phyloP scores from a whole-genome alignment of 2,797 vertebrate species.

The Notamacropus eugenii region DNA sequence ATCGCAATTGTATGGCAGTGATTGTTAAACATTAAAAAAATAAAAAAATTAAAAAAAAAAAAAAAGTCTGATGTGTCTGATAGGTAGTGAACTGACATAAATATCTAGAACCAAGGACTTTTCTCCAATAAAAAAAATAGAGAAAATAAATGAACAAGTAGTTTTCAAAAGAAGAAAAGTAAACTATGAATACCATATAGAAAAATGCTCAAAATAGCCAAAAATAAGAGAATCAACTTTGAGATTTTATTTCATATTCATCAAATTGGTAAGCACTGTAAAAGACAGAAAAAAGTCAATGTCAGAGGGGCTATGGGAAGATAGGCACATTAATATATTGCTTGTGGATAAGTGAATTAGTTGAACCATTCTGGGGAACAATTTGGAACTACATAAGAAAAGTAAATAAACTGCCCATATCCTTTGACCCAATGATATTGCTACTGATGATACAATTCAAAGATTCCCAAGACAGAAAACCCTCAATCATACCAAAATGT shows the following conservation, averaged over 20 bases:
- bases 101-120: not conserved
- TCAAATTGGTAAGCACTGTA: not conserved
- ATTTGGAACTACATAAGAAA: not conserved
- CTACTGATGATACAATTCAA: not conserved
- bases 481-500: not conserved
- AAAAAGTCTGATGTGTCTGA: not conserved
- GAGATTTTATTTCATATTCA: not conserved
- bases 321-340: not conserved
- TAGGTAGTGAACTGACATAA: not conserved
- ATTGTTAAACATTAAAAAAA: too few relatives aligned
- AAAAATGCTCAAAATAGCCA: not conserved
- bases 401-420: not conserved
- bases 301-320: not conserved
- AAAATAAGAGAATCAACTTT: not conserved
- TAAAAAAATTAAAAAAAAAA: too few relatives aligned
- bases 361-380: not conserved
- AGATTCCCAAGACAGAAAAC: not conserved
- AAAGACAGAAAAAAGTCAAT: not conserved
- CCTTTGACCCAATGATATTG: not conserved
- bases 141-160: not conserved
- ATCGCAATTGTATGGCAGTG: too few relatives aligned
- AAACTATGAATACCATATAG: not conserved
- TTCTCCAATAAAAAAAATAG: not conserved
- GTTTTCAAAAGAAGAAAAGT: not conserved
- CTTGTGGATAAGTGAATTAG: not conserved